A percentile compares a stretch with the other conserved stretches of the same genome.
phyloP scores from a whole-genome alignment of 2,888 invertebrate species.

The Aethes cnicana region DNA sequence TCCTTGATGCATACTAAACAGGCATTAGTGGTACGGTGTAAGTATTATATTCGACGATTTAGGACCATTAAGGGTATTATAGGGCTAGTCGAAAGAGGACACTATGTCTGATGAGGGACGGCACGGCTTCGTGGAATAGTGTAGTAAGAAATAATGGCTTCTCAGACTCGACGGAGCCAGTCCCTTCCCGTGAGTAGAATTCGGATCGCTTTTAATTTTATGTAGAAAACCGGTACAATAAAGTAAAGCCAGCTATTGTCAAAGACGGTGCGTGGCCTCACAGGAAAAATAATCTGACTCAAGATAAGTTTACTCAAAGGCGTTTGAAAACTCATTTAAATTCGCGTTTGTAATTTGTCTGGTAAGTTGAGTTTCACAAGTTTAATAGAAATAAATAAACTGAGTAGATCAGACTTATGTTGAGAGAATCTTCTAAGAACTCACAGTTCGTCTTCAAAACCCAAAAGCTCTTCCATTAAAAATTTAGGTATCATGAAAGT shows the following conservation, averaged over 20 bases:
- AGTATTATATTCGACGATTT: slow-evolving; percentile 52
- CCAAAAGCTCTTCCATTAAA: no score
- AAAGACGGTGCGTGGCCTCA: no score
- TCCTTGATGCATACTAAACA: slow-evolving; percentile 46
- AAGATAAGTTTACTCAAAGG: no score
- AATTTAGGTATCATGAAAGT: no score
- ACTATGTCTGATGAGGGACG: slow-evolving; percentile 21
- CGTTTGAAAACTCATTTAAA: no score
- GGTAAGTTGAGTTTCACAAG: no score
- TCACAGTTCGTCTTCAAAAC: no score
- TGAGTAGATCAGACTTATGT: no score
- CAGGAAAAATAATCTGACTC: no score
- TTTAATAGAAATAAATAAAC: no score
- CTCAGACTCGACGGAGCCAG: slow-evolving; percentile 29
- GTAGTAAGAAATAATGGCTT: slow-evolving; percentile 44
- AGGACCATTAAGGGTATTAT: slow-evolving; percentile 49
- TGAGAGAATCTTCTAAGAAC: no score
- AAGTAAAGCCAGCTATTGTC: not conserved
- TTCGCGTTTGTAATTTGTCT: no score
- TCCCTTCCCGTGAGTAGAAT: slow-evolving; percentile 10
- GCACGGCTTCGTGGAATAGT: slow-evolving; percentile 41
- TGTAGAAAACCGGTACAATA: slow-evolving; percentile 17
- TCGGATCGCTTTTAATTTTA: slow-evolving; percentile 19
- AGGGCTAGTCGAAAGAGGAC: slow-evolving; percentile 39
- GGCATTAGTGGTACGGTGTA: slow-evolving; percentile 33